Conservation (phyloP, 2,888 invertebrate species). For the Chaetogeoica ovagalla region DNA sequence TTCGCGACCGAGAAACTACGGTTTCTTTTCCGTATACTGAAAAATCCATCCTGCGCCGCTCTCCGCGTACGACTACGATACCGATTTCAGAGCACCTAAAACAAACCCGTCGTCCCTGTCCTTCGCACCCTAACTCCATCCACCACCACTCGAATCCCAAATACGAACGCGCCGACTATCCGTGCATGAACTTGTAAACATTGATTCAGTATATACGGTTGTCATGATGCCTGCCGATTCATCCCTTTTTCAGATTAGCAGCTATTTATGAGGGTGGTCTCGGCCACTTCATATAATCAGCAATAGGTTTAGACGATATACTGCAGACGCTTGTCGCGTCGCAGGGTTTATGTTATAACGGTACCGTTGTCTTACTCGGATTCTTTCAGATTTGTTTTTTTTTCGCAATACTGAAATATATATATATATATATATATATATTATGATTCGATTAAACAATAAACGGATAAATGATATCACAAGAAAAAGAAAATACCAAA, state of each 20-base stretch:
- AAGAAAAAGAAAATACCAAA: too few species aligned
- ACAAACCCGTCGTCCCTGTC: slow-evolving; percentile 41
- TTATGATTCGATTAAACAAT: too few species aligned
- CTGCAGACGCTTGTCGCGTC: too few species aligned
- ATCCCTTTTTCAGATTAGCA: slow-evolving; percentile 53
- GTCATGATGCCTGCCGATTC: slow-evolving; percentile 52
- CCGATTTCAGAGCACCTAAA: slow-evolving; percentile 49
- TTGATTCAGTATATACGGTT: slow-evolving; percentile 52
- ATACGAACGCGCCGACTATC: slow-evolving; percentile 44
- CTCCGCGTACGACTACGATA: slow-evolving; percentile 25
- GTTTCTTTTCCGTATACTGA: slow-evolving; percentile 30
- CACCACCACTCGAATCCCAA: slow-evolving; percentile 32
- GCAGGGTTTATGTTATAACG: too few species aligned
- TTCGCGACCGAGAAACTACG: slow-evolving; percentile 10
- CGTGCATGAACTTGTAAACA: slow-evolving; percentile 52
- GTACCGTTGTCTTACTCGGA: too few species aligned
- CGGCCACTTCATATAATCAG: slow-evolving; percentile 45
- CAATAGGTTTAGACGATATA: slow-evolving; percentile 19
- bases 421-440: too few species aligned
- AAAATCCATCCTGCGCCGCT: slow-evolving; percentile 28
- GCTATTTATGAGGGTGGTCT: slow-evolving; percentile 49
- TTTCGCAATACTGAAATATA: too few species aligned
- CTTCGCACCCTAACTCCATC: neutral
- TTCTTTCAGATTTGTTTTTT: too few species aligned
- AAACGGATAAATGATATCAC: too few species aligned